phyloP scores from a whole-genome alignment of 2,888 invertebrate genomes.

The Agrypnus murinus region DNA sequence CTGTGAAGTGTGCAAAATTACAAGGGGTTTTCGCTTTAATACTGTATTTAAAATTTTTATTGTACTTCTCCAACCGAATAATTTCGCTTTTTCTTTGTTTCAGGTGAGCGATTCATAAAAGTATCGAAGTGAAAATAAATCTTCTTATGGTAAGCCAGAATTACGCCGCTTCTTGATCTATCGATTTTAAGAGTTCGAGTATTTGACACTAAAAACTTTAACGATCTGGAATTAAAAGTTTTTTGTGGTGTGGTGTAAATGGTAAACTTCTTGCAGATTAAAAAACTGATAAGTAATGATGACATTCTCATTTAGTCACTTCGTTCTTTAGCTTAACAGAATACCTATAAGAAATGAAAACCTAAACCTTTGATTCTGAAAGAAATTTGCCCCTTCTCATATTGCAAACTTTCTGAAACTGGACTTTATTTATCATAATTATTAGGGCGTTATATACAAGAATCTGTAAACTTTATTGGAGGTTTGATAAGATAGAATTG shows the following conservation, averaged over 20 bases:
- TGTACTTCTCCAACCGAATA: constrained; percentile 31
- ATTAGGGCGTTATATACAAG: no score
- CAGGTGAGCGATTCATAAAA: constrained; percentile 45
- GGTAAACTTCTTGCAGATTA: constrained; percentile 4
- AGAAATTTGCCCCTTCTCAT: no score
- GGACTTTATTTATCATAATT: no score
- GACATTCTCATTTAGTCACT: no score
- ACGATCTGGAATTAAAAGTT: constrained; percentile 16
- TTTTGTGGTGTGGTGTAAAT: neutral
- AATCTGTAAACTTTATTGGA: no score
- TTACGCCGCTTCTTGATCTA: constrained; percentile 8
- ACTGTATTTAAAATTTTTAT: constrained; percentile 42
- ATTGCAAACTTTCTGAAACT: no score
- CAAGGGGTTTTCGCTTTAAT: constrained; percentile 43
- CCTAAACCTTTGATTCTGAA: no score
- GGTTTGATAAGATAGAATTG: no score
- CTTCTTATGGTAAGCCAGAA: constrained; percentile 27
- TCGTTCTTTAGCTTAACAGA: no score
- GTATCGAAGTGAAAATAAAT: constrained; percentile 21
- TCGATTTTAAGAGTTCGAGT: constrained; percentile 5
- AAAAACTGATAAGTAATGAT: neutral
- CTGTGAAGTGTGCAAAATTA: constrained; percentile 43
- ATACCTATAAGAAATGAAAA: no score
- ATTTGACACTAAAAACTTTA: constrained; percentile 18
- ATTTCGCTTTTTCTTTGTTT: constrained; percentile 46